Percentiles rank a stretch among this genome's conserved stretches.
These are phyloP conservation scores for Serinus canaria DNA, from an alignment of 2,113 vertebrate species.

Conservation along the genomic window DNA sequence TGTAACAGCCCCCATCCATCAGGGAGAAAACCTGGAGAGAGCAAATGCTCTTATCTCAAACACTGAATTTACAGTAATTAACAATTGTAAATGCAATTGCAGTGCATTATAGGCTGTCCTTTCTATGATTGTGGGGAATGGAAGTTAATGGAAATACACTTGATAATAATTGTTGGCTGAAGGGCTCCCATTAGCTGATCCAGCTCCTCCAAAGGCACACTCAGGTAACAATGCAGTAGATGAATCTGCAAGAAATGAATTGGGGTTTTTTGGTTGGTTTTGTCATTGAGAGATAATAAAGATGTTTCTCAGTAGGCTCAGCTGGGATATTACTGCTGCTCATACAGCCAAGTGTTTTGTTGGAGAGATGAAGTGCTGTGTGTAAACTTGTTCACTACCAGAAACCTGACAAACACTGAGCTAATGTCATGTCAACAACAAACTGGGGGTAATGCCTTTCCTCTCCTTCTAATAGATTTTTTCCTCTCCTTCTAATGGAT, in stretches of 20 bases:
- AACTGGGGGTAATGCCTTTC: slow-evolving; percentile 22
- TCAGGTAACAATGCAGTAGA: not conserved
- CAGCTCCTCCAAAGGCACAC: not conserved
- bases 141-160: slow-evolving; percentile 49
- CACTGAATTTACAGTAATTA: slow-evolving; percentile 38
- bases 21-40: not conserved
- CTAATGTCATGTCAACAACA: slow-evolving; percentile 11
- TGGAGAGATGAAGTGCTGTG: not conserved
- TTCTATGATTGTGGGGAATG: not conserved
- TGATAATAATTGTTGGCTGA: not conserved
- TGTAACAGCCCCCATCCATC: rapidly evolving
- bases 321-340: slow-evolving; percentile 22
- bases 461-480: slow-evolving; percentile 13
- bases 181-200: slow-evolving; percentile 38
- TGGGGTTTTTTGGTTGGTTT: not conserved
- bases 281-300: not conserved
- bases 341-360: not conserved
- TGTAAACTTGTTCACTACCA: slow-evolving; percentile 26
- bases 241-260: not conserved
- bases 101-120: not conserved
- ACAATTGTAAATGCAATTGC: slow-evolving; percentile 18
- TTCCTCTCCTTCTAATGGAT: slow-evolving; percentile 12
- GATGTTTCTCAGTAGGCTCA: not conserved
- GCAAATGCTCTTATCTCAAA: slow-evolving; percentile 2
- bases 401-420: slow-evolving; percentile 12